Evolutionary conservation across 2,113 vertebrate genomes (phyloP).

Genomic region (Loxodonta africana): DNA sequence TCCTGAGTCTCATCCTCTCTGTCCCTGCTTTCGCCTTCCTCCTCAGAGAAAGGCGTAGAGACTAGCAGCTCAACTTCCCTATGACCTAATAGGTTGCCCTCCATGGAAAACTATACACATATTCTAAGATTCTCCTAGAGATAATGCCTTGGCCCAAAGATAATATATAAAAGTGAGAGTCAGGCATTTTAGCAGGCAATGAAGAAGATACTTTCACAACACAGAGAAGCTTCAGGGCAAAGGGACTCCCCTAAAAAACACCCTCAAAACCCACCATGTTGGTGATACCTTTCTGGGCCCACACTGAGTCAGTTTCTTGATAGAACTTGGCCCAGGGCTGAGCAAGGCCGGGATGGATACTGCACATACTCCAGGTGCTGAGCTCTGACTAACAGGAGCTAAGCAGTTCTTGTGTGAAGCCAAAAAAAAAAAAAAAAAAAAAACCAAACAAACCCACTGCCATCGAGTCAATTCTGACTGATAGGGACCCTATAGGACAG

Average conservation of each 20-base stretch:
- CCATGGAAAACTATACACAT: not conserved
- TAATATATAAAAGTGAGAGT: not conserved
- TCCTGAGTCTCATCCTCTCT: not conserved
- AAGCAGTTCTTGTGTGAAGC: not conserved
- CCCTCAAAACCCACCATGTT: not conserved
- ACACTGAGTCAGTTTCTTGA: not conserved
- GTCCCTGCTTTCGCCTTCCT: not conserved
- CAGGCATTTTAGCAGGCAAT: not conserved
- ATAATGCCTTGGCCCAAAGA: not conserved
- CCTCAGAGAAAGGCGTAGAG: not conserved
- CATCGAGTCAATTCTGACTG: no score
- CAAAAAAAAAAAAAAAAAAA: no score
- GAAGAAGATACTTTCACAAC: not conserved
- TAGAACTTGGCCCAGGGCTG: not conserved
- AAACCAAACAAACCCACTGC: no score
- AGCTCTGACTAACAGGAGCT: not conserved
- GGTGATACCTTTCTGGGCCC: not conserved
- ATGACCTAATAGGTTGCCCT: not conserved
- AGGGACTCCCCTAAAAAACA: not conserved
- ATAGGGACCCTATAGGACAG: no score
- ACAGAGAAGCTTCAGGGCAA: not conserved
- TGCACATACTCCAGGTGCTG: not conserved
- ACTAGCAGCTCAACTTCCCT: no score
- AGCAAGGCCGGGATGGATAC: not conserved
- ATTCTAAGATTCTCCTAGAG: not conserved